Evolutionary conservation across 2,797 vertebrate species (phyloP), one percentile per base, ranked within the genome.

Genomic region (Rhincodon typus): DNA sequence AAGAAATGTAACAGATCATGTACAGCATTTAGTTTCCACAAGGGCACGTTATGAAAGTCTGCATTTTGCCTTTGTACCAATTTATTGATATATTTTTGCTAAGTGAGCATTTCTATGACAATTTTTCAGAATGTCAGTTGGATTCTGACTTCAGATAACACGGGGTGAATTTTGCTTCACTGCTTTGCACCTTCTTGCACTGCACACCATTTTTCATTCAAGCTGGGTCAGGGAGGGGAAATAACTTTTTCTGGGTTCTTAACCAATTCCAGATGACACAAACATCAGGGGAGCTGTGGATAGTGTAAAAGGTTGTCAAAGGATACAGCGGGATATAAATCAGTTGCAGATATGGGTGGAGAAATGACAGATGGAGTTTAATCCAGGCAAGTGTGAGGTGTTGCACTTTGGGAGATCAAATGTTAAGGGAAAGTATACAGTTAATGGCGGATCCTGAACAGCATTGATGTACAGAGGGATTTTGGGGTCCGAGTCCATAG

Each of bases 1-100:
- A 96, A 96, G 94, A 96, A 96, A 84, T 42, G 88, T 66, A 38
- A 90, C 50, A 21, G 57, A 57, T n/a, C 34, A 66, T 62, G 53
- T 62, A 90, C 17, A 17, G 57, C 34, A 90, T n/a, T 62, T 67
- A 42, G 21, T 42, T 69, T 42, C n/a, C 21, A 93, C 6, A 25
- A 42, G 4, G 7, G 30, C 27, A 90, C 30, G n/a, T 66, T n/a
- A 0, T 93, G n/a, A 23, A 42, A 67, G 19, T 27, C 21, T 25
- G 66, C 90, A 93, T 93, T 93, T 69, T 27, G 57, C n/a, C 62
- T 62, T 8, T 7, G n/a, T 66, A 93, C 66, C 12, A 93, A 25
- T 69, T 23, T 42, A 38, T 79, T 79, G 17, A 17, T 17, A 67
- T 10, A 42, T 93, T 69, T 69, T 93, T 69, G n/a, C 8, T 10